phyloP scores from a whole-genome alignment of 1,140 invertebrate species.

The Trachelipus rathkii region DNA sequence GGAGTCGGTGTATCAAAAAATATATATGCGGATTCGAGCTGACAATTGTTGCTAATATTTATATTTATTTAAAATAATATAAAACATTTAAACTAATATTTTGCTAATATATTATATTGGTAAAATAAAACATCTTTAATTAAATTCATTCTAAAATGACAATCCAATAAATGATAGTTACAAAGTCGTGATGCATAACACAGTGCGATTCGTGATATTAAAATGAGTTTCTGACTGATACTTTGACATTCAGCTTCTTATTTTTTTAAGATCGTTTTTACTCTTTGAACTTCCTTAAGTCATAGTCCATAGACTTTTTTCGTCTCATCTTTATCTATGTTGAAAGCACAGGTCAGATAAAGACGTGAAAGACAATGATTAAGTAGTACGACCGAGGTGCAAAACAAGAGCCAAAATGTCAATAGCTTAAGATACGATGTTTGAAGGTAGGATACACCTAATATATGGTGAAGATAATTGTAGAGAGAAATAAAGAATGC shows the following conservation, averaged over 20 bases:
- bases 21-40: too few relatives aligned
- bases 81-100: too few relatives aligned
- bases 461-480: too few relatives aligned
- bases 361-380: neutral
- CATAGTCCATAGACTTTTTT: neutral
- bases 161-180: neutral
- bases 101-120: too few relatives aligned
- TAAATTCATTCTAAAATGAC: too few relatives aligned
- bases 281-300: neutral
- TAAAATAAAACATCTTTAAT: too few relatives aligned
- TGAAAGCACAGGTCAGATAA: neutral
- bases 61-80: too few relatives aligned
- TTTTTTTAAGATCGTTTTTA: neutral
- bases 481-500: too few relatives aligned
- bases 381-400: neutral
- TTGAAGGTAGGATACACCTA: neutral
- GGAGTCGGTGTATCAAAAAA: too few relatives aligned
- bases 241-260: neutral
- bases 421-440: conserved; percentile 16
- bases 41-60: too few relatives aligned
- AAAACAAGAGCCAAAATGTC: conserved; percentile 19
- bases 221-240: neutral
- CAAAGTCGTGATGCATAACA: too few relatives aligned
- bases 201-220: neutral
- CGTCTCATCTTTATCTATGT: neutral